Evolutionary conservation across 2,888 invertebrate species (phyloP).

Genomic region (Dasysyrphus tricinctus): DNA sequence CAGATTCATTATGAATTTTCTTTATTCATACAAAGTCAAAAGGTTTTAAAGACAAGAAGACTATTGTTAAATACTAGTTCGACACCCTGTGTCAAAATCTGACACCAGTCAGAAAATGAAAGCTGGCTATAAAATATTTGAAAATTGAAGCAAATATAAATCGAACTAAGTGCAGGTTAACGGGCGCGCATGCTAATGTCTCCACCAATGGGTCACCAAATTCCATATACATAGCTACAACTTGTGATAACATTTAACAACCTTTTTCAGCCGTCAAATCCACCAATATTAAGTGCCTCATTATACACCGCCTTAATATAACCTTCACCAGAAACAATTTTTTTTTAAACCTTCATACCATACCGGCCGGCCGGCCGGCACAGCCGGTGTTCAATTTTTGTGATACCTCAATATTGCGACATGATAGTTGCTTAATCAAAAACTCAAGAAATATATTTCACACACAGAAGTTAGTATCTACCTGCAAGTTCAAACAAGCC

Average conservation of each 20-base stretch:
- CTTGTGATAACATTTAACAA: constrained; percentile 30
- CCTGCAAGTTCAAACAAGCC: constrained; percentile 22
- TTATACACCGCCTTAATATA: constrained; percentile 32
- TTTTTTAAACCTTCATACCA: constrained; percentile 41
- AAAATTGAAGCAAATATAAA: neutral
- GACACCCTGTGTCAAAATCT: too few species aligned
- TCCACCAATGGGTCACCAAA: neutral
- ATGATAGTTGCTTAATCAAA: constrained; percentile 55
- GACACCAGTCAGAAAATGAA: neutral
- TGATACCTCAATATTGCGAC: constrained; percentile 15
- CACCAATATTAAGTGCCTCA: constrained; percentile 52
- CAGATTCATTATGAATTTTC: too few species aligned
- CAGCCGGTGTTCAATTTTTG: neutral
- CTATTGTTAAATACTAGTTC: too few species aligned
- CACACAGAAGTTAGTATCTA: constrained; percentile 32
- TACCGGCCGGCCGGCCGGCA: constrained; percentile 48
- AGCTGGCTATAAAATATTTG: neutral
- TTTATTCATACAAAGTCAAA: too few species aligned
- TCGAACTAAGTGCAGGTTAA: neutral
- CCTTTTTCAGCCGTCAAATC: constrained; percentile 34
- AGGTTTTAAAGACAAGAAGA: too few species aligned
- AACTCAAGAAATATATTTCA: constrained; percentile 45
- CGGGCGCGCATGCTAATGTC: neutral
- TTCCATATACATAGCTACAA: neutral
- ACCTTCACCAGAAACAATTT: constrained; percentile 34